Evolutionary conservation across 2,797 vertebrate genomes (phyloP).

Genomic region (Coendou prehensilis): DNA sequence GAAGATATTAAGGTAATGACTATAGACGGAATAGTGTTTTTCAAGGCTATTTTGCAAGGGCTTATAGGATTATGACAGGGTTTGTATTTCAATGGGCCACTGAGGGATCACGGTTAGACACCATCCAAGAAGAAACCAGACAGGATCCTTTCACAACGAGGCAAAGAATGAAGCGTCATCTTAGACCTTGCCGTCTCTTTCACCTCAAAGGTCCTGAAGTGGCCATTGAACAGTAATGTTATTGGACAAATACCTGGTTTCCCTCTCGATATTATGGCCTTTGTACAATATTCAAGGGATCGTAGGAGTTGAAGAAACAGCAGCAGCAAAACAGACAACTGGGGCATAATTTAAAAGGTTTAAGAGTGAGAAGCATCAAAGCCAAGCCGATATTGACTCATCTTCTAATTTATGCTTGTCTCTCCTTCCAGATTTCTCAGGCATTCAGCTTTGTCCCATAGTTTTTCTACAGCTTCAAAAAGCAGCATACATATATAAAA

Average conservation of each 20-base stretch:
- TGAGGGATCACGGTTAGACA: neutral
- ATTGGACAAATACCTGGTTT: neutral
- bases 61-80: neutral
- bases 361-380: neutral
- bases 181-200: neutral
- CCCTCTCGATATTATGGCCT: neutral
- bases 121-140: neutral
- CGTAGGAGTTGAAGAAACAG: neutral
- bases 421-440: constrained; percentile 44
- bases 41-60: neutral
- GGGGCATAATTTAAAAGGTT: constrained; percentile 42
- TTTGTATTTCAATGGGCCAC: neutral
- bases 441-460: neutral
- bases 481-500: neutral
- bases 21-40: neutral
- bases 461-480: constrained; percentile 65
- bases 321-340: neutral
- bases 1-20: neutral
- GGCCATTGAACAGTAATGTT: neutral
- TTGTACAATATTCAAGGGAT: neutral
- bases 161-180: neutral
- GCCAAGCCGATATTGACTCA: neutral
- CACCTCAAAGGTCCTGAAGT: neutral
- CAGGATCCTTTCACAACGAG: neutral
- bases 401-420: constrained; percentile 44